Conservation (phyloP, 1,140 invertebrate species). For the Eubasilissa regina region DNA sequence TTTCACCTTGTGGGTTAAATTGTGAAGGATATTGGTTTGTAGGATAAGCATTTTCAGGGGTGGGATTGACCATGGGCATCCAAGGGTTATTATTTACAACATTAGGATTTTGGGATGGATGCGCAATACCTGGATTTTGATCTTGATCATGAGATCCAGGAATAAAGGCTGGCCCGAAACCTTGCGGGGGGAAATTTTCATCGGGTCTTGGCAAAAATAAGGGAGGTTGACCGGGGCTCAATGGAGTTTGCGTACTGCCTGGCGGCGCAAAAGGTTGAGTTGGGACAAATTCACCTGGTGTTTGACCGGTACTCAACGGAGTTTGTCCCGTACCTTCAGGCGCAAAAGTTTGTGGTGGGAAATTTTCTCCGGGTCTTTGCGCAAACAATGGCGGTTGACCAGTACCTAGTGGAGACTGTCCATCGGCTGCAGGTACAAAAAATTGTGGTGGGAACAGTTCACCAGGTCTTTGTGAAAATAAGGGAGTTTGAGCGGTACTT, state of each 20-base stretch:
- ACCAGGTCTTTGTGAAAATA: constrained; percentile 32
- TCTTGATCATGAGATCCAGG: constrained; percentile 43
- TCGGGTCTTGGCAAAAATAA: constrained; percentile 22
- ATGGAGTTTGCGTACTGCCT: constrained; percentile 6
- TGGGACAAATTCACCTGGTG: constrained; percentile 17
- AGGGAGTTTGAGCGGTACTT: constrained; percentile 25
- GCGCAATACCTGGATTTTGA: constrained; percentile 3
- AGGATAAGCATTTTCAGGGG: constrained; percentile 32
- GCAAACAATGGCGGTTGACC: constrained; percentile 16
- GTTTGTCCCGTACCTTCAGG: constrained; percentile 22
- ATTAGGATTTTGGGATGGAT: constrained; percentile 28
- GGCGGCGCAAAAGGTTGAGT: background rate
- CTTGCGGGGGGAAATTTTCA: constrained; percentile 20
- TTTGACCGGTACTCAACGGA: constrained; percentile 28
- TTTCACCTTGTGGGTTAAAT: constrained; percentile 19
- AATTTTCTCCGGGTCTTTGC: constrained; percentile 22
- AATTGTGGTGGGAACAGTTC: constrained; percentile 10
- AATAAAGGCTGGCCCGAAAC: constrained; percentile 31
- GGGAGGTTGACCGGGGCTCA: constrained; percentile 2
- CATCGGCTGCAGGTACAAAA: background rate
- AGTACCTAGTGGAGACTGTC: constrained; percentile 14
- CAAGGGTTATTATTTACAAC: constrained; percentile 48
- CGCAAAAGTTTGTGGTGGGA: constrained; percentile 11
- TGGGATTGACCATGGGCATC: constrained; percentile 52
- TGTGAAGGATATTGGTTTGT: constrained; percentile 1